These are phyloP conservation scores for Tringa solitaria DNA, from an alignment of 2,113 vertebrate species.

Conservation along the genomic window DNA sequence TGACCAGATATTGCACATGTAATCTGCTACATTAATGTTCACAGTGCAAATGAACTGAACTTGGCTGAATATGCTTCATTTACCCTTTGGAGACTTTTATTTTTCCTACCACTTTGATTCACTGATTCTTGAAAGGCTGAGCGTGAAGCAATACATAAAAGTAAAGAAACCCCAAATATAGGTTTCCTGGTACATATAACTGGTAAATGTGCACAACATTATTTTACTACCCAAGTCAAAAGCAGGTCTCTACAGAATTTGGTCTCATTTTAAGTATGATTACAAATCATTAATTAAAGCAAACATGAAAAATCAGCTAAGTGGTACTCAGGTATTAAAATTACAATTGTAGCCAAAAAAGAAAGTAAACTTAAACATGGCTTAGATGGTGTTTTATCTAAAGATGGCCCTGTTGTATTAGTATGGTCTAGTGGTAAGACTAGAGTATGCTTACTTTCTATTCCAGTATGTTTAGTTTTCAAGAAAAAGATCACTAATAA, in stretches of 20 bases:
- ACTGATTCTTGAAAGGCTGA: background rate
- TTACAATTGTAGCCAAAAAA: background rate
- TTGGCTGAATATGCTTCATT: background rate
- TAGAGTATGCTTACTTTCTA: background rate
- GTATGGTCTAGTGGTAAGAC: background rate
- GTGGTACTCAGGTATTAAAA: background rate
- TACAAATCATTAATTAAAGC: background rate
- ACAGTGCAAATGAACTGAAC: background rate
- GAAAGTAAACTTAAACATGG: background rate
- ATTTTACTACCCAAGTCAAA: background rate
- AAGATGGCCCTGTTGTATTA: background rate
- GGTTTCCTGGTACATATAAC: background rate
- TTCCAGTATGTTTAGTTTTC: background rate
- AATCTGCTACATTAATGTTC: background rate
- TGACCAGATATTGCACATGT: background rate
- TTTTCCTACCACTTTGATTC: background rate
- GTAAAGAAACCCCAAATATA: background rate
- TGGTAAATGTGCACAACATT: background rate
- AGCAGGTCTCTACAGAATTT: background rate
- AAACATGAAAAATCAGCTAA: background rate
- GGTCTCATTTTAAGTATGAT: background rate
- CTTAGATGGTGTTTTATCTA: background rate
- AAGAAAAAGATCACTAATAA: background rate
- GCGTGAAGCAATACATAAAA: background rate
- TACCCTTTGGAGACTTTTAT: background rate